These are phyloP conservation scores for Drosophila kambysellisi DNA, from an alignment of 2,888 invertebrate genomes.

Conservation along the genomic window DNA sequence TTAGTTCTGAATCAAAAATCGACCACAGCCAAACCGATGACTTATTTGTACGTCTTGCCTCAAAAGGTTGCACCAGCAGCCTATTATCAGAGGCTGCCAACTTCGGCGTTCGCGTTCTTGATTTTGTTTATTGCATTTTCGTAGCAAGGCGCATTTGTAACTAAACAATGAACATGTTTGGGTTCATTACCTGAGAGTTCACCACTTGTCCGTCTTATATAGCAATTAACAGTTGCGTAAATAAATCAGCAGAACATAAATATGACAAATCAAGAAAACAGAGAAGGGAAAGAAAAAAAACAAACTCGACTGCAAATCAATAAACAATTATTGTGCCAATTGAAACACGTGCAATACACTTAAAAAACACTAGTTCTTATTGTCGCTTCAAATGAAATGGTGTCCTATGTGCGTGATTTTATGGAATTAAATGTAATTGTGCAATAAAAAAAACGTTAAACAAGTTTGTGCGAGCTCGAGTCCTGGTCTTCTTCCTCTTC, in stretches of 20 bases:
- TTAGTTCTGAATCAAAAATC: conserved; percentile 23
- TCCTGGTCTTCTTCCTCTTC: conserved; percentile 35
- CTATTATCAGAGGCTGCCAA: conserved; percentile 5
- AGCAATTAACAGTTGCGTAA: conserved; percentile 21
- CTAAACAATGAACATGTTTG: conserved; percentile 1
- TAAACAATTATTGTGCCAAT: conserved; percentile 51
- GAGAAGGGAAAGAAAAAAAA: neutral
- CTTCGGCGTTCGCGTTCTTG: neutral
- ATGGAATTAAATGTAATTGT: conserved; percentile 56
- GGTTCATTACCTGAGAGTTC: neutral
- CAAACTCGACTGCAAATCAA: conserved; percentile 52
- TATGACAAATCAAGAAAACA: conserved; percentile 2
- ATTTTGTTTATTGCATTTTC: conserved; percentile 17
- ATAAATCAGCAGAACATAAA: conserved; percentile 41
- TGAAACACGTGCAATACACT: conserved; percentile 48
- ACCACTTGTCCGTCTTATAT: conserved; percentile 7
- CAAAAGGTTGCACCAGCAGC: conserved; percentile 7
- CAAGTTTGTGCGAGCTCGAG: conserved; percentile 58
- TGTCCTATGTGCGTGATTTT: conserved; percentile 52
- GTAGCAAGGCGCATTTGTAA: neutral
- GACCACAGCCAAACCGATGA: conserved; percentile 11
- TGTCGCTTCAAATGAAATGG: conserved; percentile 42
- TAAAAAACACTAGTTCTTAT: conserved; percentile 52
- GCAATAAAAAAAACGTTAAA: conserved; percentile 73
- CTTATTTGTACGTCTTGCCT: neutral